These are phyloP conservation scores for Labroides dimidiatus DNA, from an alignment of 2,797 vertebrate genomes.

Conservation along the genomic window DNA sequence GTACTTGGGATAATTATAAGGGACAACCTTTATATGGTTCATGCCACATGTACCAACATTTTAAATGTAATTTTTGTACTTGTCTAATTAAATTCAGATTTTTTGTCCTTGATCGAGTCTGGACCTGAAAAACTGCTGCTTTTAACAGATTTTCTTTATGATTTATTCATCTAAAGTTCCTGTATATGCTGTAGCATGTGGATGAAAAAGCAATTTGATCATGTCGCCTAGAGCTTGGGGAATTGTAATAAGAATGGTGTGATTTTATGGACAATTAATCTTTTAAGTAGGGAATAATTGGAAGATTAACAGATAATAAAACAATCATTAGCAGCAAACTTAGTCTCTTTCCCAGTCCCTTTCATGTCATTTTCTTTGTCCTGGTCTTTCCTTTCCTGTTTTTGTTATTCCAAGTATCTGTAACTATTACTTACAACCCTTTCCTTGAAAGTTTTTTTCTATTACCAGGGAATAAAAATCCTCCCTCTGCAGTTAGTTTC, in stretches of 20 bases:
- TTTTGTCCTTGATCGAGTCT: too few species aligned
- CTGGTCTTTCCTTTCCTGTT: background rate
- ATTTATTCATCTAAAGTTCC: background rate
- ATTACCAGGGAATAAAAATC: slow-evolving; percentile 25
- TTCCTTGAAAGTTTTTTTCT: slow-evolving; percentile 7
- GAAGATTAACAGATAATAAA: background rate
- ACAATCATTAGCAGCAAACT: background rate
- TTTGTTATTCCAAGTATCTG: background rate
- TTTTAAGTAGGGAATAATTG: background rate
- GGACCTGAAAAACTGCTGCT: too few species aligned
- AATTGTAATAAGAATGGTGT: background rate
- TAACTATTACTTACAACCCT: background rate
- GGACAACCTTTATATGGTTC: too few species aligned
- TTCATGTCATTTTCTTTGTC: background rate
- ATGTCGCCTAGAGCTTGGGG: background rate
- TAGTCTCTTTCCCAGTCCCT: background rate
- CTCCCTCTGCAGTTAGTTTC: slow-evolving; percentile 25
- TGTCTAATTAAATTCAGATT: too few species aligned
- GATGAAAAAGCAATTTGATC: background rate
- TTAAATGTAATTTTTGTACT: too few species aligned
- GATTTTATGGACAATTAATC: background rate
- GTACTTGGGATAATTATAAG: too few species aligned
- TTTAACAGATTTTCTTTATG: too few species aligned
- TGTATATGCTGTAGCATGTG: background rate
- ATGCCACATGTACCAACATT: too few species aligned